Percentiles rank a stretch among this genome's conserved stretches.
Evolutionary conservation across 2,113 vertebrate genomes (phyloP).

Genomic region (Perca flavescens): DNA sequence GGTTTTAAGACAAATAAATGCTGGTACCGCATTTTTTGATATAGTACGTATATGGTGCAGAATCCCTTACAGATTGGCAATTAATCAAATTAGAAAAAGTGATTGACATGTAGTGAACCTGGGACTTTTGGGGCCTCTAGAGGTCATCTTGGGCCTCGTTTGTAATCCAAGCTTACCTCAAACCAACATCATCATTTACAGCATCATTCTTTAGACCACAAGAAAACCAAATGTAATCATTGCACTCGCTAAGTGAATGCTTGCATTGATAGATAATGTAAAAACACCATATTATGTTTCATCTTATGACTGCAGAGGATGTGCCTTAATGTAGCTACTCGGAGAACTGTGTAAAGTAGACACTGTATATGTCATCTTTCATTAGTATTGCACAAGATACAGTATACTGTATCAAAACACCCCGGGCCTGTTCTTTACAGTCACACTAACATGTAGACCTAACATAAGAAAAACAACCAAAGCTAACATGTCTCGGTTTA

Average conservation of each 20-base stretch:
- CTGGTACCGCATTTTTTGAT: neutral
- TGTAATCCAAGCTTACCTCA: neutral
- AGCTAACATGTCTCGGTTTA: neutral
- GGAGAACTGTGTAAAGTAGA: neutral
- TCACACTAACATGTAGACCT: neutral
- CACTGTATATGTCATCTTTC: neutral
- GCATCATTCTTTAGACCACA: neutral
- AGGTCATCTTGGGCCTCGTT: neutral
- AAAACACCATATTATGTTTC: neutral
- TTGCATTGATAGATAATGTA: neutral
- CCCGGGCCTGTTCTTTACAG: neutral
- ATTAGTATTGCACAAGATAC: neutral
- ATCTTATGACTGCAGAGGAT: neutral
- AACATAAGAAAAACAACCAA: neutral
- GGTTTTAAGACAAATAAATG: neutral
- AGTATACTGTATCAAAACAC: neutral
- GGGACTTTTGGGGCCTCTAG: neutral
- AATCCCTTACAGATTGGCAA: neutral
- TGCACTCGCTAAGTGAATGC: neutral
- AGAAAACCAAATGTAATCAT: neutral
- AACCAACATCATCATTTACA: neutral
- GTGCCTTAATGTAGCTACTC: neutral
- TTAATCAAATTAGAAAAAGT: neutral
- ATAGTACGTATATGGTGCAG: neutral
- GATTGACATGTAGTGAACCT: neutral